These are phyloP conservation scores for Trogon melanurus DNA, from an alignment of 2,113 vertebrate genomes.

Conservation along the genomic window DNA sequence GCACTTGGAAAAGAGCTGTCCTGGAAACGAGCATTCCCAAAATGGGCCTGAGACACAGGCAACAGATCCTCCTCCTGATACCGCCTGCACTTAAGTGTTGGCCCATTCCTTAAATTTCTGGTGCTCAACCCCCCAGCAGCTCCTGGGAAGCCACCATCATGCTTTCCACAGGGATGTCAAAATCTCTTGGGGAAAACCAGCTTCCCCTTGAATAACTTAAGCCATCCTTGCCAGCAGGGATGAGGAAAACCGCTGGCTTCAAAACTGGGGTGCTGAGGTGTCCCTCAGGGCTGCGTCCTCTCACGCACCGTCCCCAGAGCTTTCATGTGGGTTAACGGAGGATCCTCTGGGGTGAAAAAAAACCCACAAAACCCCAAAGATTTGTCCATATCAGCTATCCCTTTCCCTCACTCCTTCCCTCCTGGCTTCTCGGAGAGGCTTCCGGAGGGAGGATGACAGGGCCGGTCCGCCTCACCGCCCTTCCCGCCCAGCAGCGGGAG, in stretches of 20 bases:
- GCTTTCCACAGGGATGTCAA: neutral
- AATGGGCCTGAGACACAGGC: neutral
- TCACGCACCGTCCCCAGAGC: neutral
- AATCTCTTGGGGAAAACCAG: neutral
- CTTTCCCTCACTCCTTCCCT: neutral
- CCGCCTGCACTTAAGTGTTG: fast-evolving
- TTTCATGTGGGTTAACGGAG: fast-evolving
- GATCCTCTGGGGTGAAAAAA: neutral
- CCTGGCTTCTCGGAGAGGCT: neutral
- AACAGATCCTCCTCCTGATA: neutral
- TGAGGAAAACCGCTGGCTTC: neutral
- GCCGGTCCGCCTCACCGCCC: too few species aligned
- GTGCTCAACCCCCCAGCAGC: too few species aligned
- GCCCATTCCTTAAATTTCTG: neutral
- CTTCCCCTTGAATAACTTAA: neutral
- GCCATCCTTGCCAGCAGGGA: too few species aligned
- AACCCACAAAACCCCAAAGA: too few species aligned
- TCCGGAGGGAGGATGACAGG: too few species aligned
- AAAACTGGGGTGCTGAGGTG: neutral
- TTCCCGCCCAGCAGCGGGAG: neutral
- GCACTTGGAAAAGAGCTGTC: neutral
- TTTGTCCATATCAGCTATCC: fast-evolving
- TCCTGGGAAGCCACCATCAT: neutral
- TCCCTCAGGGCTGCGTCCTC: neutral
- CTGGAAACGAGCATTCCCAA: neutral